Conservation (phyloP, 2,797 vertebrate species). For the Muscicapa striata region DNA sequence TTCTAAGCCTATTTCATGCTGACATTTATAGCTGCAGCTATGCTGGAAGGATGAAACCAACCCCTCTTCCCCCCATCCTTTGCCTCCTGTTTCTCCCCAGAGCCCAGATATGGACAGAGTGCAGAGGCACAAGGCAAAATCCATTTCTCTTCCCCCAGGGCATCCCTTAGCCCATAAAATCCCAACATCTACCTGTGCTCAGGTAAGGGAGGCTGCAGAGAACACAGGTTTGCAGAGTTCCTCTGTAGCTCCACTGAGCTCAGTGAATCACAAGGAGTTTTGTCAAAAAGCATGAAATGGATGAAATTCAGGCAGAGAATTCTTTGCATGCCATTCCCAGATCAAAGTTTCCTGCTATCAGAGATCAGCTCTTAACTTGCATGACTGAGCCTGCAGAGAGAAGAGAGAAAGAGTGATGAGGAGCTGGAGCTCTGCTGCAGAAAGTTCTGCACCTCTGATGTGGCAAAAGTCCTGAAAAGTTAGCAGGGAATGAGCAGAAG, state of each 20-base stretch:
- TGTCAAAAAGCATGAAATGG: conserved; percentile 6
- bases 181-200: not conserved
- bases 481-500: not conserved
- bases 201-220: not conserved
- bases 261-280: not conserved
- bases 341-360: conserved; percentile 26
- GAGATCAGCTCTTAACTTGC: conserved; percentile 11
- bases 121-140: not conserved
- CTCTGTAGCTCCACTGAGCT: not conserved
- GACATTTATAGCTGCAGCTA: not conserved
- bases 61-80: not conserved
- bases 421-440: not conserved
- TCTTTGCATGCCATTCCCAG: not conserved
- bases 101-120: not conserved
- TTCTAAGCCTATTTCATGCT: not conserved
- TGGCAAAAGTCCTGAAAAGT: not conserved
- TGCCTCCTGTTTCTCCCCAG: not conserved
- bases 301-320: not conserved
- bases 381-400: not conserved
- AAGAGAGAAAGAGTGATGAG: not conserved
- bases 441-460: not conserved
- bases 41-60: not conserved
- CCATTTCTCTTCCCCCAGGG: not conserved
- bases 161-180: not conserved
- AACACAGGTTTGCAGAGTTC: not conserved